phyloP scores from a whole-genome alignment of 2,113 vertebrate genomes.

The Agapornis roseicollis region DNA sequence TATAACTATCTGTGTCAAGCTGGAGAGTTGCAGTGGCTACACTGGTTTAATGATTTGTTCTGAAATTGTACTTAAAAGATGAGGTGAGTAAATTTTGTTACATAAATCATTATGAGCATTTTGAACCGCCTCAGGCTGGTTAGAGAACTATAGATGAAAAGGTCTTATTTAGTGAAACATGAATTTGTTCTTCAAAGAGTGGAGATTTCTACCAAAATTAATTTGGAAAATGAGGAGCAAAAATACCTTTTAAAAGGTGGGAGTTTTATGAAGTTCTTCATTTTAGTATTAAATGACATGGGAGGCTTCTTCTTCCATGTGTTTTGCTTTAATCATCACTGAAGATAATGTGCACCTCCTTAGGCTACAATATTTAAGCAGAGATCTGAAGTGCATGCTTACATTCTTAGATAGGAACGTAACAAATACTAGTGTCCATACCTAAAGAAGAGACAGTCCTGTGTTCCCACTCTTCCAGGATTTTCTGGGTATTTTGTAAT shows the following conservation, averaged over 20 bases:
- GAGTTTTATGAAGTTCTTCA: not conserved
- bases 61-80: slow-evolving; percentile 9
- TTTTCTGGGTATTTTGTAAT: not conserved
- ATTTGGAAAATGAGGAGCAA: not conserved
- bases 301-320: not conserved
- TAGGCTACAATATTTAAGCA: not conserved
- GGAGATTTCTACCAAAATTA: not conserved
- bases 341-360: not conserved
- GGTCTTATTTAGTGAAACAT: not conserved
- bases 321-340: not conserved
- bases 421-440: not conserved
- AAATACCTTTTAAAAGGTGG: not conserved
- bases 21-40: not conserved
- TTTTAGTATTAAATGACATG: not conserved
- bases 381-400: not conserved
- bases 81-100: not conserved
- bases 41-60: not conserved
- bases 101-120: slow-evolving; percentile 16
- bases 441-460: not conserved
- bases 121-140: not conserved
- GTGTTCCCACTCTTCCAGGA: not conserved
- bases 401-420: not conserved
- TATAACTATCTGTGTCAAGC: not conserved
- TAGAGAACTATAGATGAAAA: slow-evolving; percentile 1
- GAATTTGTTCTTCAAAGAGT: not conserved